Evolutionary conservation across 2,888 invertebrate genomes (phyloP).

Genomic region (Netelia inedita): DNA sequence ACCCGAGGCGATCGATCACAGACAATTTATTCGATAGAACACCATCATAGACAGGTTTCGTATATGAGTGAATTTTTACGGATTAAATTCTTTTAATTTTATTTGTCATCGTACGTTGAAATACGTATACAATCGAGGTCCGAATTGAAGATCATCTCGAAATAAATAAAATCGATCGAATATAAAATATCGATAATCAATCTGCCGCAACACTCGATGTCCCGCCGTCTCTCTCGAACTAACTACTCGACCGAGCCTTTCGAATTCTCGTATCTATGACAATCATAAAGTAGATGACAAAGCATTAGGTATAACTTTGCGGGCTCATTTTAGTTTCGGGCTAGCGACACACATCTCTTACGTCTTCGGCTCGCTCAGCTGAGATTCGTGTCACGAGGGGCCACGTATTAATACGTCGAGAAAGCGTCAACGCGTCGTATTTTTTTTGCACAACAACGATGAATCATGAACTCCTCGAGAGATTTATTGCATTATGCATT

Average conservation of each 20-base stretch:
- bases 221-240: background rate
- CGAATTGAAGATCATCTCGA: background rate
- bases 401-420: conserved; percentile 34
- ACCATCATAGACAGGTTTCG: background rate
- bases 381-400: conserved; percentile 35
- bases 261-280: background rate
- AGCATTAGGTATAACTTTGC: background rate
- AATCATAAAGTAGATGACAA: background rate
- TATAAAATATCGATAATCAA: background rate
- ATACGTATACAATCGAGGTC: too few relatives aligned
- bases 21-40: conserved; percentile 15
- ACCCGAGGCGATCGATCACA: conserved; percentile 33
- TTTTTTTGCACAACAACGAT: conserved; percentile 38
- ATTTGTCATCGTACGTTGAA: background rate
- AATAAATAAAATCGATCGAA: background rate
- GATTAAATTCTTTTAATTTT: background rate
- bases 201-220: background rate
- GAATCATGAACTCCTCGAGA: background rate
- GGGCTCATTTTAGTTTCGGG: conserved; percentile 3
- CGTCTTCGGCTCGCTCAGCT: background rate
- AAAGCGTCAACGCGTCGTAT: background rate
- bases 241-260: background rate
- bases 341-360: background rate
- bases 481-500: too few relatives aligned
- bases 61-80: background rate